Conservation (phyloP, 2,888 invertebrate species). For the Unio pictorum region DNA sequence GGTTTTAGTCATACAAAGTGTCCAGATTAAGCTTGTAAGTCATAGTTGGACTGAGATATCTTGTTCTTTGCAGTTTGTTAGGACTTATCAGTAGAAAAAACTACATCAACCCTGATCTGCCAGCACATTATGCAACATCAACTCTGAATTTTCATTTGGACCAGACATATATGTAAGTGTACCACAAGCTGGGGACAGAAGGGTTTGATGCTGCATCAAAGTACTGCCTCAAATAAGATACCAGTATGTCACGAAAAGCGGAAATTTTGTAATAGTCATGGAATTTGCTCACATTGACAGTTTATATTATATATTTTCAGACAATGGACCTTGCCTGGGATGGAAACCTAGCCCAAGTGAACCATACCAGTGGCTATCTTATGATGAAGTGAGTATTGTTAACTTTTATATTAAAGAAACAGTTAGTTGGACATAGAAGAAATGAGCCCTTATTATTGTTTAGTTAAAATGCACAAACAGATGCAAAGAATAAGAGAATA, state of each 20-base stretch:
- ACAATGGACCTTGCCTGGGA: conserved; percentile 81
- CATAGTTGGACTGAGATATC: too few relatives aligned
- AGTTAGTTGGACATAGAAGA: too few relatives aligned
- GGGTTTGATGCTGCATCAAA: too few relatives aligned
- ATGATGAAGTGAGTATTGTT: conserved; percentile 81
- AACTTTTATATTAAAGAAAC: neutral
- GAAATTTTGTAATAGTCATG: neutral
- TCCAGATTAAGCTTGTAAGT: too few relatives aligned
- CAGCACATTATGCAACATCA: too few relatives aligned
- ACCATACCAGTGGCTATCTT: conserved; percentile 93
- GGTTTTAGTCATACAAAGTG: too few relatives aligned
- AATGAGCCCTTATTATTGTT: too few relatives aligned
- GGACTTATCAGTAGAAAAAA: too few relatives aligned
- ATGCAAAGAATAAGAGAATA: too few relatives aligned
- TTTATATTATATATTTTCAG: conserved; percentile 42
- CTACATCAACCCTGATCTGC: too few relatives aligned
- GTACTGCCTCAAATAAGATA: neutral
- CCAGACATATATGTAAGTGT: neutral
- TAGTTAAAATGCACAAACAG: too few relatives aligned
- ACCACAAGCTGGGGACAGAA: neutral
- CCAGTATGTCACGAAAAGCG: conserved; percentile 23
- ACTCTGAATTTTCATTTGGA: neutral
- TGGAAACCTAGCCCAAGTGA: conserved; percentile 89
- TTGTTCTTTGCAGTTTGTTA: too few relatives aligned
- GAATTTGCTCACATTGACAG: conserved; percentile 3